phyloP scores from a whole-genome alignment of 2,113 vertebrate genomes.

The Microtus ochrogaster region DNA sequence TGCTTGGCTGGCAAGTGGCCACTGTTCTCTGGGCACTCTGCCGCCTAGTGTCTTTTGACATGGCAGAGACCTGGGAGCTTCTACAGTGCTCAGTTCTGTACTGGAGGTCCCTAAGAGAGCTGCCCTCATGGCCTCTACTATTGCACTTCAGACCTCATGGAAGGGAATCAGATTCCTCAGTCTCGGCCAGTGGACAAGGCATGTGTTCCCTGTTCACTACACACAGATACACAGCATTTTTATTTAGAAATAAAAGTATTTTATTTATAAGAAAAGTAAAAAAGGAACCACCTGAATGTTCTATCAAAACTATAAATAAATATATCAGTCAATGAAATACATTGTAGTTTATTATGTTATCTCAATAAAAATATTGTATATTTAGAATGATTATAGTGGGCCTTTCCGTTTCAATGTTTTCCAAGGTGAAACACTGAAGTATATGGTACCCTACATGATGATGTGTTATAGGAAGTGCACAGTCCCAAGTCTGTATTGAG shows the following conservation, averaged over 20 bases:
- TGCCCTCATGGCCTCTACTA: background rate
- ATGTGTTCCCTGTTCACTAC: background rate
- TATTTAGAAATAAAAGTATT: background rate
- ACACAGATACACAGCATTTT: background rate
- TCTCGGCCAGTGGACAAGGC: background rate
- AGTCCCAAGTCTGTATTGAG: background rate
- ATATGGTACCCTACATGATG: background rate
- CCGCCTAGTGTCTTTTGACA: background rate
- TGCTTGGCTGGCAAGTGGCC: no score
- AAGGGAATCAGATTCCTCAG: background rate
- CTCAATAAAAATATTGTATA: background rate
- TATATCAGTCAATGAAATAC: background rate
- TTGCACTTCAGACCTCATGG: background rate
- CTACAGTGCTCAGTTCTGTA: background rate
- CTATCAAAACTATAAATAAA: conserved; percentile 25
- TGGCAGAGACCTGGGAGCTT: background rate
- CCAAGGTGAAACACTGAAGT: background rate
- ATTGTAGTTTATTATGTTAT: background rate
- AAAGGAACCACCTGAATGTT: background rate
- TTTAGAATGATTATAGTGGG: background rate
- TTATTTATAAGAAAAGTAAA: conserved; percentile 34
- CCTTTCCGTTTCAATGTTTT: background rate
- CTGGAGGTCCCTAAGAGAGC: background rate
- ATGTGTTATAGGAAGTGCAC: background rate
- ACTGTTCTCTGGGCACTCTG: background rate